Conservation (phyloP, 2,888 invertebrate genomes). For the Orthosia gothica region DNA sequence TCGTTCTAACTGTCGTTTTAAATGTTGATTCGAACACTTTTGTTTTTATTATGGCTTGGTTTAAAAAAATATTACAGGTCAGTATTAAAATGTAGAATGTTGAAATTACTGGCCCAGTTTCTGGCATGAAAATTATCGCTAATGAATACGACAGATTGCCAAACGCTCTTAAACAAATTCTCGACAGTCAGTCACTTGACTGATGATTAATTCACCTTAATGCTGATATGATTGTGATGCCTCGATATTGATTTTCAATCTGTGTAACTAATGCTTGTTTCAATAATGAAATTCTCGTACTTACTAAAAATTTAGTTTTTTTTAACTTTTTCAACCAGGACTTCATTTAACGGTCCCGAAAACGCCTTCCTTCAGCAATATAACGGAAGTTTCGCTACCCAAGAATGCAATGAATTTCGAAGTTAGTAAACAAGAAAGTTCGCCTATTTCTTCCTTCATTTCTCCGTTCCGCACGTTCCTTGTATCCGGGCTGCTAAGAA, state of each 20-base stretch:
- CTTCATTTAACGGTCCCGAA: background rate
- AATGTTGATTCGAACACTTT: background rate
- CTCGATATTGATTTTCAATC: too few relatives aligned
- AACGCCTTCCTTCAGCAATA: constrained; percentile 17
- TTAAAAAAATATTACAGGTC: background rate
- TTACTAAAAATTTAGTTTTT: too few relatives aligned
- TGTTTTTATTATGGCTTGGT: background rate
- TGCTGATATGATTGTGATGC: too few relatives aligned
- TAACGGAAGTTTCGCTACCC: constrained; percentile 64
- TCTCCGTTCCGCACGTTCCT: constrained; percentile 83
- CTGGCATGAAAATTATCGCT: too few relatives aligned
- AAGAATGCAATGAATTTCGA: constrained; percentile 78
- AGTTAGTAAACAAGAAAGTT: constrained; percentile 79
- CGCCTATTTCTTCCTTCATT: constrained; percentile 72
- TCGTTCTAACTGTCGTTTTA: constrained; percentile 17
- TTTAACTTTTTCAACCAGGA: background rate
- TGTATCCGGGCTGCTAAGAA: constrained; percentile 83
- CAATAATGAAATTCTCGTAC: too few relatives aligned
- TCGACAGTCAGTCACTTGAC: too few relatives aligned
- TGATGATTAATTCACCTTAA: too few relatives aligned
- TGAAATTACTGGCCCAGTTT: too few relatives aligned
- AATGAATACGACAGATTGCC: too few relatives aligned
- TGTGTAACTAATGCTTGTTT: too few relatives aligned
- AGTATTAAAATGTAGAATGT: background rate
- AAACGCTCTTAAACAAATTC: too few relatives aligned